phyloP scores from a whole-genome alignment of 2,797 vertebrate species.

The Gymnopithys bicolor region DNA sequence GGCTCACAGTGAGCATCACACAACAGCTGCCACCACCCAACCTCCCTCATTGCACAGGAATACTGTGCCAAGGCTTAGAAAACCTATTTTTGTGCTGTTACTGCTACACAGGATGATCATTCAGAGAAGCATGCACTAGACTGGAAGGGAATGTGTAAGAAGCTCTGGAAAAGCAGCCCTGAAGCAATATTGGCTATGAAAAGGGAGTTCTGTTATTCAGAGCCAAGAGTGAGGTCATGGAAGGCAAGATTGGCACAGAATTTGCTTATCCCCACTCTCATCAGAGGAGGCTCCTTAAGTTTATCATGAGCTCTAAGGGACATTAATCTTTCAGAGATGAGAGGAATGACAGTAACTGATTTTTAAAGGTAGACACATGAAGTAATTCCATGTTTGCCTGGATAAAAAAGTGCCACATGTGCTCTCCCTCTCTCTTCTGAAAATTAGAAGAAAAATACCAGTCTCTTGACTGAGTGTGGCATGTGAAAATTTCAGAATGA shows the following conservation, averaged over 20 bases:
- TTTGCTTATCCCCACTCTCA: neutral
- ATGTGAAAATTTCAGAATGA: neutral
- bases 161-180: neutral
- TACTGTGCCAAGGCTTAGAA: neutral
- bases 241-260: neutral
- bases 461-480: neutral
- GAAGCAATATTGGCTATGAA: neutral
- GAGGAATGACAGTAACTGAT: neutral
- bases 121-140: neutral
- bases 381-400: neutral
- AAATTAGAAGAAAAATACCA: neutral
- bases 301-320: neutral
- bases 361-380: neutral
- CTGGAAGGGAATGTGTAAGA: neutral
- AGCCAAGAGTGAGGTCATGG: slow-evolving; percentile 5
- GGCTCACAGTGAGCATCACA: neutral
- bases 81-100: neutral
- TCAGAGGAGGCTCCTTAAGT: neutral
- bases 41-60: neutral
- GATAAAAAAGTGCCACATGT: neutral
- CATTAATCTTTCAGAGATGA: slow-evolving; percentile 20
- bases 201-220: slow-evolving; percentile 30
- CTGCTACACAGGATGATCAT: neutral
- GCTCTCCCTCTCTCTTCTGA: neutral
- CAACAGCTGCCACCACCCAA: neutral